Evolutionary conservation across 2,113 vertebrate species (phyloP).

Genomic region (Podilymbus podiceps): DNA sequence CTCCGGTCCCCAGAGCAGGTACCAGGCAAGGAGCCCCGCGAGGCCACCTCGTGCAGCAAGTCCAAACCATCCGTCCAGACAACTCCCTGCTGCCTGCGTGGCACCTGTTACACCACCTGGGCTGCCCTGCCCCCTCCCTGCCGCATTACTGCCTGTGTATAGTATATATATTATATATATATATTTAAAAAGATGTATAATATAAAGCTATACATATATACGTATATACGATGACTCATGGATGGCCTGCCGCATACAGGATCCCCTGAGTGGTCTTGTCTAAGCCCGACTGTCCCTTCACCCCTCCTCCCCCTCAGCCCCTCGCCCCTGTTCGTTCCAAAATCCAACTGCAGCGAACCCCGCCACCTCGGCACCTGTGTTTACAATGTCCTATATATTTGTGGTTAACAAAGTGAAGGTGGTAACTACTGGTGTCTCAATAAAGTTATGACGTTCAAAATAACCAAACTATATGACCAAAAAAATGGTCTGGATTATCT

Average conservation of each 20-base stretch:
- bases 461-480: slow-evolving; percentile 35
- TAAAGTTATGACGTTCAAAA: slow-evolving; percentile 76
- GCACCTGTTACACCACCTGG: not conserved
- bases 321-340: not conserved
- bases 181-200: slow-evolving; percentile 80
- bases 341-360: slow-evolving; percentile 39
- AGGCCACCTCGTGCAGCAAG: slow-evolving; percentile 14
- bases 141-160: slow-evolving; percentile 77
- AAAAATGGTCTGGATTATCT: not conserved
- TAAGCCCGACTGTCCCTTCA: slow-evolving; percentile 34
- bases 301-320: not conserved
- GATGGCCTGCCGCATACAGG: slow-evolving; percentile 57
- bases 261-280: slow-evolving; percentile 59
- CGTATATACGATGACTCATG: slow-evolving; percentile 63
- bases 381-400: slow-evolving; percentile 73
- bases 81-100: slow-evolving; percentile 35
- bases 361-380: slow-evolving; percentile 61
- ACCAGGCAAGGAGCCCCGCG: not conserved
- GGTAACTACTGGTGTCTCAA: slow-evolving; percentile 81
- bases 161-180: slow-evolving; percentile 81
- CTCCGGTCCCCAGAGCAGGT: not conserved
- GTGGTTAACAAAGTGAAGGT: slow-evolving; percentile 82
- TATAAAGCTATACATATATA: slow-evolving; percentile 77
- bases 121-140: slow-evolving; percentile 11
- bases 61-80: not conserved